These are phyloP conservation scores for Drosophila cyrtoloma DNA, from an alignment of 2,888 invertebrate species.

Conservation along the genomic window DNA sequence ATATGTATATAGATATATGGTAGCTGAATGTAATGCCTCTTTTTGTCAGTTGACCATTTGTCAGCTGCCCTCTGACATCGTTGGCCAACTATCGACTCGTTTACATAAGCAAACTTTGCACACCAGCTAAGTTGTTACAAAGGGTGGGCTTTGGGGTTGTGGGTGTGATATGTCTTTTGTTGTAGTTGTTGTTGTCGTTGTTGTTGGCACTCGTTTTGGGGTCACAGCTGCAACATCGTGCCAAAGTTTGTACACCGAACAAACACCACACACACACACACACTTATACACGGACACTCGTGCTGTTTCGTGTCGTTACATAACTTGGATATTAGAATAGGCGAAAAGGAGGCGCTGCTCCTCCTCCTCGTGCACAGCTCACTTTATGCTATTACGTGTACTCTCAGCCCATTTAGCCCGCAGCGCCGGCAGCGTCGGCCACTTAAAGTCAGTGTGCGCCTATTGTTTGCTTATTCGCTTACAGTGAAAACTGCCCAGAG, in stretches of 20 bases:
- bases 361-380: conserved; percentile 1
- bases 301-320: conserved; percentile 66
- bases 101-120: conserved; percentile 56
- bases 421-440: conserved; percentile 56
- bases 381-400: conserved; percentile 11
- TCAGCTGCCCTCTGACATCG: conserved; percentile 42
- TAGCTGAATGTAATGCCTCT: conserved; percentile 24
- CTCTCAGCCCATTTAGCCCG: conserved; percentile 40
- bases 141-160: background rate
- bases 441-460: conserved; percentile 57
- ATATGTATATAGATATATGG: background rate
- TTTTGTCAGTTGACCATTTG: conserved; percentile 62
- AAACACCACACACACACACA: conserved; percentile 13
- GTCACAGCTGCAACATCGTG: conserved; percentile 65
- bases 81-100: conserved; percentile 31
- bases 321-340: conserved; percentile 57
- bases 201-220: conserved; percentile 45
- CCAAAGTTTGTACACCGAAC: conserved; percentile 47
- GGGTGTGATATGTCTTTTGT: background rate
- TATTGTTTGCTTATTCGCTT: conserved; percentile 50
- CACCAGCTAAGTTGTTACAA: conserved; percentile 28
- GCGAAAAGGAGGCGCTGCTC: conserved; percentile 20
- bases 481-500: conserved; percentile 38
- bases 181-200: conserved; percentile 1
- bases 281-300: conserved; percentile 5